Conservation (phyloP, 2,113 vertebrate genomes). For the Todiramphus chloris region DNA sequence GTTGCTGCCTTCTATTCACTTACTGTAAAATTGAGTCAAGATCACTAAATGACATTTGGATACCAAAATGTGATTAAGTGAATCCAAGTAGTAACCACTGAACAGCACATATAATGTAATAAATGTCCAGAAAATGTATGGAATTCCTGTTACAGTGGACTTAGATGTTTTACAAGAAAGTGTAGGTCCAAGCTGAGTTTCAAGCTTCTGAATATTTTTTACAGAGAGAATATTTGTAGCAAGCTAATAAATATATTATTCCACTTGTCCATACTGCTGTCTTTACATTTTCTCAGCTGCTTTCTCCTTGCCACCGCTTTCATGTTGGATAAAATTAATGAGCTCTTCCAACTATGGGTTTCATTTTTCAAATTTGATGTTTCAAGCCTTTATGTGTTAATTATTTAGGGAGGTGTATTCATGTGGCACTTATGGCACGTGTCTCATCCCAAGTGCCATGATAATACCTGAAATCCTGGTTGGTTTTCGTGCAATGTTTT, state of each 20-base stretch:
- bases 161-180: neutral
- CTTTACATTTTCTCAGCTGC: neutral
- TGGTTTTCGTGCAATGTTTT: neutral
- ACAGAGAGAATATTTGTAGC: neutral
- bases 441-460: neutral
- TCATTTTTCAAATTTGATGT: neutral
- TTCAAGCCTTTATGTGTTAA: neutral
- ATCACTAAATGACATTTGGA: neutral
- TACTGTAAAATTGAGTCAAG: neutral
- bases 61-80: neutral
- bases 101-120: neutral
- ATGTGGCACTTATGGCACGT: neutral
- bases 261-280: neutral
- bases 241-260: neutral
- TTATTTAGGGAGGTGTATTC: neutral
- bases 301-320: neutral
- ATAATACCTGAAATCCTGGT: neutral
- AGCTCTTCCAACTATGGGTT: neutral
- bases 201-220: neutral
- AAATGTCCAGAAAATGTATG: neutral
- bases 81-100: neutral
- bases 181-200: neutral
- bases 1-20: neutral
- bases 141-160: neutral
- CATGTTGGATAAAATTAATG: neutral